phyloP scores from a whole-genome alignment of 2,888 invertebrate genomes.

The Theodoxus fluviatilis region DNA sequence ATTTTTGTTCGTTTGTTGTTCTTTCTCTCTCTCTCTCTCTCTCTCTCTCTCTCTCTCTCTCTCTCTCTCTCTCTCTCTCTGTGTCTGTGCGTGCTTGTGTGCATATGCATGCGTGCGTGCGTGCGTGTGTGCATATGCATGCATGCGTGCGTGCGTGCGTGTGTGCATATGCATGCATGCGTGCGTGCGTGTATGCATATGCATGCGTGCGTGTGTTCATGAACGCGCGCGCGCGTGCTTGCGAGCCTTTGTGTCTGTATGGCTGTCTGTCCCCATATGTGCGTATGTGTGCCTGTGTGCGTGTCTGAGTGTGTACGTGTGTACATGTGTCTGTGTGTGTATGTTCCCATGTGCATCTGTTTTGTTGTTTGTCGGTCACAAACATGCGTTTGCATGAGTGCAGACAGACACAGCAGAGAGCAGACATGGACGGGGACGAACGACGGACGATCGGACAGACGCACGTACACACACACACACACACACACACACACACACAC shows the following conservation, averaged over 20 bases:
- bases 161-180: conserved; percentile 5
- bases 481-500: too few species aligned
- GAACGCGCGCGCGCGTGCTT: neutral
- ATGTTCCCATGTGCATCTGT: too few species aligned
- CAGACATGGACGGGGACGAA: too few species aligned
- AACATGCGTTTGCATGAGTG: too few species aligned
- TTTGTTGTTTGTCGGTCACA: too few species aligned
- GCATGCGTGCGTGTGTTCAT: conserved; percentile 19
- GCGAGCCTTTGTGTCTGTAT: neutral
- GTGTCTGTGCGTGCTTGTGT: conserved; percentile 18
- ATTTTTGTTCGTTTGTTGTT: too few species aligned
- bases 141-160: conserved; percentile 18
- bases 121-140: conserved; percentile 1
- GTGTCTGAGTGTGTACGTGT: conserved; percentile 9
- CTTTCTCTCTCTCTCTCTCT: too few species aligned
- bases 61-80: neutral
- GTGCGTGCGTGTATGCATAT: neutral
- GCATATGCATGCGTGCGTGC: neutral
- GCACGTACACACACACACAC: too few species aligned
- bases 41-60: neutral
- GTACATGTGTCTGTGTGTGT: neutral
- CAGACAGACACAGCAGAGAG: too few species aligned
- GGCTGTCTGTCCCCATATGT: conserved; percentile 2
- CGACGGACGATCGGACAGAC: too few species aligned
- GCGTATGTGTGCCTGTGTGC: conserved; percentile 8